Percentiles rank a stretch among this genome's conserved stretches.
Evolutionary conservation across 2,113 vertebrate species (phyloP).

Genomic region (Eidolon helvum): DNA sequence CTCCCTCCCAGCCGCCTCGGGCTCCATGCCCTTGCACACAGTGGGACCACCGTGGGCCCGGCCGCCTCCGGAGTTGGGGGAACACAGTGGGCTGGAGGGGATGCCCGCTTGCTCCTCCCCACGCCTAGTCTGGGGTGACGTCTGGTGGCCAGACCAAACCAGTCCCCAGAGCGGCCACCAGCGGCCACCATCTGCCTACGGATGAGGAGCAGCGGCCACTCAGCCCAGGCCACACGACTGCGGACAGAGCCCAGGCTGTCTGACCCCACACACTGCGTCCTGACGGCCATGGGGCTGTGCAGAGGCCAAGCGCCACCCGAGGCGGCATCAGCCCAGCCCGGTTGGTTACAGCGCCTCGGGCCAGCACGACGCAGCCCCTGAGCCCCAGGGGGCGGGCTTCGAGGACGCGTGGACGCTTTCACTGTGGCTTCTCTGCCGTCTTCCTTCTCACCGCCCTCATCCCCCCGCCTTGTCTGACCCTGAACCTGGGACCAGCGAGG

Average conservation of each 20-base stretch:
- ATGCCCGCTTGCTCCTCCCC: background rate
- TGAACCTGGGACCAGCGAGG: no score
- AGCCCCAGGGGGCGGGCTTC: background rate
- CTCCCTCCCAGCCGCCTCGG: no score
- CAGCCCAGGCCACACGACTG: background rate
- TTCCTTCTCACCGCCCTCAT: background rate
- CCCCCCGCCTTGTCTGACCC: accelerated
- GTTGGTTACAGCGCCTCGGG: background rate
- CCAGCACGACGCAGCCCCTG: no score
- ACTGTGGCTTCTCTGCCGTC: background rate
- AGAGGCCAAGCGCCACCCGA: accelerated
- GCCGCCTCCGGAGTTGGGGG: background rate
- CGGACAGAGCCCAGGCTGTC: background rate
- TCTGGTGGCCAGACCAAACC: no score
- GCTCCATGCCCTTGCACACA: no score
- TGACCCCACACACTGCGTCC: background rate
- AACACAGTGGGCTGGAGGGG: background rate
- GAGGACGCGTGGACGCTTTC: accelerated
- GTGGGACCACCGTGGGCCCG: no score
- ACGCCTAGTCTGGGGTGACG: background rate
- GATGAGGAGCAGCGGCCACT: background rate
- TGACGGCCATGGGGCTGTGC: background rate
- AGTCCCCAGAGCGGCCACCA: no score
- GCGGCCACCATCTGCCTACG: background rate
- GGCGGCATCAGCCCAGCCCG: background rate